Conservation (phyloP, 2,113 vertebrate species). For the Percopsis transmontana region DNA sequence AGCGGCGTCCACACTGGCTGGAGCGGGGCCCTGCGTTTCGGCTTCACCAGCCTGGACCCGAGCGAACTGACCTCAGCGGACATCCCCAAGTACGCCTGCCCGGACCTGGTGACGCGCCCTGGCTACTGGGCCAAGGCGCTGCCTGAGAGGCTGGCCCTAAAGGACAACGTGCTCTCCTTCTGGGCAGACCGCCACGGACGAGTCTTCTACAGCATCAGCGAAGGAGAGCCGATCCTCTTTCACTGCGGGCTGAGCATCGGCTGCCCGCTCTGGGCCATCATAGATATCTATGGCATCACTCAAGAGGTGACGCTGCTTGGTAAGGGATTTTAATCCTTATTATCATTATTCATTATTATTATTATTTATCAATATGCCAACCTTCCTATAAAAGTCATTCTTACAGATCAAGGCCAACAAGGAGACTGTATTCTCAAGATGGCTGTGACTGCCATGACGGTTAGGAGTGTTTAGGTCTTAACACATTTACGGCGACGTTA, state of each 20-base stretch:
- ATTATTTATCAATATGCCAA: background rate
- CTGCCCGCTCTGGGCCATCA: constrained; percentile 95
- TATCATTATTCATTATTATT: background rate
- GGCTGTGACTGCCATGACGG: constrained; percentile 21
- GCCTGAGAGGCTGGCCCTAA: constrained; percentile 90
- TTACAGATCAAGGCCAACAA: constrained; percentile 6
- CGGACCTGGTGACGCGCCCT: constrained; percentile 92
- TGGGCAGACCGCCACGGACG: constrained; percentile 96
- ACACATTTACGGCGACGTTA: constrained; percentile 51
- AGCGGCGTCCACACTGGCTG: constrained; percentile 92
- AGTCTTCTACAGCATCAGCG: constrained; percentile 96
- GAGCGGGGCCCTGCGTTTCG: constrained; percentile 96
- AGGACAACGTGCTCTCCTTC: constrained; percentile 94
- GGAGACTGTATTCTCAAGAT: constrained; percentile 3
- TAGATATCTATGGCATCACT: constrained; percentile 97
- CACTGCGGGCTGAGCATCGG: constrained; percentile 96
- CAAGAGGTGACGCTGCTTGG: constrained; percentile 96
- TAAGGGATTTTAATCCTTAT: constrained; percentile 60
- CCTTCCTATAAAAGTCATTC: background rate
- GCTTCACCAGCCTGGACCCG: constrained; percentile 94
- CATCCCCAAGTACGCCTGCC: constrained; percentile 98
- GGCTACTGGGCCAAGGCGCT: constrained; percentile 99
- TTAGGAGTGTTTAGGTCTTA: constrained; percentile 44
- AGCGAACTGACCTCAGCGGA: constrained; percentile 87
- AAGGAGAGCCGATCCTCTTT: constrained; percentile 93